Percentiles rank a stretch among this genome's conserved stretches.
Conservation (phyloP, 2,113 vertebrate species). For the Cygnus atratus region DNA sequence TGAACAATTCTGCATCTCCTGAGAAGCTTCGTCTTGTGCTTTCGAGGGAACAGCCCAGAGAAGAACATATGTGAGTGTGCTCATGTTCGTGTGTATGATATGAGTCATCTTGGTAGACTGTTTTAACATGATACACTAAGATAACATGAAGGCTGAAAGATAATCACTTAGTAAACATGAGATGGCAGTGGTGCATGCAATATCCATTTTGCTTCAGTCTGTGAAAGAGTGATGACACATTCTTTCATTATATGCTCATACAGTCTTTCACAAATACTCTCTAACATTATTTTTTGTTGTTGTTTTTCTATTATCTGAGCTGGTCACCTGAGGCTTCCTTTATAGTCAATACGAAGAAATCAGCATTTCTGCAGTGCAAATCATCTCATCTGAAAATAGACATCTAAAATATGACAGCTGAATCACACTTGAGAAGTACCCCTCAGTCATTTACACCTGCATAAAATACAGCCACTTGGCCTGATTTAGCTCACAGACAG, state of each 20-base stretch:
- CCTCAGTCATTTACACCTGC: conserved; percentile 1
- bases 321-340: neutral
- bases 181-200: neutral
- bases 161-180: conserved; percentile 22
- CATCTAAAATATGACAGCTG: neutral
- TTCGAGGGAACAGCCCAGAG: neutral
- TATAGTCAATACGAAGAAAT: neutral
- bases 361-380: neutral
- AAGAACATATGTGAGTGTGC: neutral
- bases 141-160: neutral
- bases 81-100: neutral
- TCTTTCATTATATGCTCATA: neutral
- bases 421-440: neutral
- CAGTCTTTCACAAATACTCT: neutral
- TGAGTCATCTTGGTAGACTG: neutral
- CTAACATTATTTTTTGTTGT: neutral
- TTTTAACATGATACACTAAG: neutral
- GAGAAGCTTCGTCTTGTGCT: conserved; percentile 41
- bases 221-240: neutral
- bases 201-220: conserved; percentile 14
- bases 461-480: neutral
- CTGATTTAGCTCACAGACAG: neutral
- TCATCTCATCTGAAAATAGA: neutral
- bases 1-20: conserved; percentile 63
- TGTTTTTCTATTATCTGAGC: neutral